Conservation (phyloP, 1,140 invertebrate genomes). For the Scaptomyza montana region DNA sequence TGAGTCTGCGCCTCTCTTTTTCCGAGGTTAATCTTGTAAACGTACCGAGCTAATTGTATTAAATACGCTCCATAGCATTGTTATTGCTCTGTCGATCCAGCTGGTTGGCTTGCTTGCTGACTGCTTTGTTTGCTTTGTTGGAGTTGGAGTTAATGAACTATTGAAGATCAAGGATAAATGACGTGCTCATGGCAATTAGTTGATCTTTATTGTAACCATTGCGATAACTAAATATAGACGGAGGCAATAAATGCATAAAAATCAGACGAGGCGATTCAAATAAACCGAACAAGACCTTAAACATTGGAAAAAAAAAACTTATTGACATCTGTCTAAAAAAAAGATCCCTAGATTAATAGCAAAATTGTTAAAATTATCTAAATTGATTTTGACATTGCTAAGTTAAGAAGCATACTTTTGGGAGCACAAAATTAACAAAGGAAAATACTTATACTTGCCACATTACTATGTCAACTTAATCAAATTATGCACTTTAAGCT, state of each 20-base stretch:
- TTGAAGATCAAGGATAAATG: slow-evolving; percentile 81
- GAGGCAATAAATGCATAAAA: slow-evolving; percentile 43
- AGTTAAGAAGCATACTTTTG: slow-evolving; percentile 32
- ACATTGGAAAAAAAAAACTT: slow-evolving; percentile 11
- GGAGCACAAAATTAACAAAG: slow-evolving; percentile 1
- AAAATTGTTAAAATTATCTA: neutral
- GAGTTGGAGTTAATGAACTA: slow-evolving; percentile 75
- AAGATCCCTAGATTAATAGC: neutral
- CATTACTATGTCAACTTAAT: too few species aligned
- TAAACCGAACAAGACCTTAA: slow-evolving; percentile 1
- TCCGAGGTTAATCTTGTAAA: slow-evolving; percentile 76
- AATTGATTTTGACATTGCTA: neutral
- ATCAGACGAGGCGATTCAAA: slow-evolving; percentile 3
- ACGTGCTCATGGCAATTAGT: slow-evolving; percentile 73
- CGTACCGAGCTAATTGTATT: slow-evolving; percentile 79
- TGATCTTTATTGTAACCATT: slow-evolving; percentile 46
- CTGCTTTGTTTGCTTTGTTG: neutral
- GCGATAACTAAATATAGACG: slow-evolving; percentile 70
- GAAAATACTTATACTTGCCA: too few species aligned
- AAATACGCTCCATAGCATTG: slow-evolving; percentile 71
- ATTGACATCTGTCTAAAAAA: neutral
- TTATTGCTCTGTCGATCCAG: slow-evolving; percentile 43
- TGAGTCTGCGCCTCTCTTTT: slow-evolving; percentile 5
- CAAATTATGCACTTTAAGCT: too few species aligned
- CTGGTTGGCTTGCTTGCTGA: slow-evolving; percentile 8